Evolutionary conservation across 2,113 vertebrate species (phyloP).

Genomic region (Cavia aperea): DNA sequence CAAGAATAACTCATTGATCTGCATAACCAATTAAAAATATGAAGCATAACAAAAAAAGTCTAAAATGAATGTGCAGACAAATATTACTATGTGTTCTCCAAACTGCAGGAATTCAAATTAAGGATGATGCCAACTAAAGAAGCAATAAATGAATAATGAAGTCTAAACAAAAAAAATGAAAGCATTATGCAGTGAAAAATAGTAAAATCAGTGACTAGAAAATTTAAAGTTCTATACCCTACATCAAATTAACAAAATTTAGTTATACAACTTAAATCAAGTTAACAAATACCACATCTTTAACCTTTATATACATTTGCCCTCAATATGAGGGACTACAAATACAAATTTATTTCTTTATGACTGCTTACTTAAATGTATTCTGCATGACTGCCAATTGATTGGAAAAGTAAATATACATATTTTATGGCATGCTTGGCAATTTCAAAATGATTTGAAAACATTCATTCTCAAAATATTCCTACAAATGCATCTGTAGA

Average conservation of each 20-base stretch:
- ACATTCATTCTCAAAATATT: constrained; percentile 59
- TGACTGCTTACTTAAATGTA: constrained; percentile 49
- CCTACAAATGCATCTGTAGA: constrained; percentile 58
- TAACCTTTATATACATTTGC: constrained; percentile 37
- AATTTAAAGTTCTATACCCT: constrained; percentile 23
- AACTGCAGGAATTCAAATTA: too few species aligned
- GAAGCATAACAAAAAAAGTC: neutral
- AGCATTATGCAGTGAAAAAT: neutral
- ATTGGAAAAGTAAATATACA: constrained; percentile 57
- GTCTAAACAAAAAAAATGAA: neutral
- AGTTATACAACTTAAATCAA: constrained; percentile 19
- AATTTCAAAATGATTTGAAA: constrained; percentile 66
- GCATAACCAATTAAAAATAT: neutral
- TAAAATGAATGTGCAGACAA: neutral
- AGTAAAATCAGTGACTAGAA: constrained; percentile 28
- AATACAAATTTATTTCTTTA: constrained; percentile 50
- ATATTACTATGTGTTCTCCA: neutral
- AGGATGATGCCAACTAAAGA: neutral
- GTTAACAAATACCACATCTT: constrained; percentile 7
- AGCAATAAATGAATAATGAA: neutral
- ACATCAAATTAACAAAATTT: constrained; percentile 17
- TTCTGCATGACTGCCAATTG: constrained; percentile 32
- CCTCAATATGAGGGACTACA: constrained; percentile 38
- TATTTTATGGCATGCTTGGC: constrained; percentile 56
- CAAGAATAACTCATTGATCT: neutral